Evolutionary conservation across 2,888 invertebrate species (phyloP), one percentile per base, ranked within the genome.

Genomic region (Synanthedon vespiformis): DNA sequence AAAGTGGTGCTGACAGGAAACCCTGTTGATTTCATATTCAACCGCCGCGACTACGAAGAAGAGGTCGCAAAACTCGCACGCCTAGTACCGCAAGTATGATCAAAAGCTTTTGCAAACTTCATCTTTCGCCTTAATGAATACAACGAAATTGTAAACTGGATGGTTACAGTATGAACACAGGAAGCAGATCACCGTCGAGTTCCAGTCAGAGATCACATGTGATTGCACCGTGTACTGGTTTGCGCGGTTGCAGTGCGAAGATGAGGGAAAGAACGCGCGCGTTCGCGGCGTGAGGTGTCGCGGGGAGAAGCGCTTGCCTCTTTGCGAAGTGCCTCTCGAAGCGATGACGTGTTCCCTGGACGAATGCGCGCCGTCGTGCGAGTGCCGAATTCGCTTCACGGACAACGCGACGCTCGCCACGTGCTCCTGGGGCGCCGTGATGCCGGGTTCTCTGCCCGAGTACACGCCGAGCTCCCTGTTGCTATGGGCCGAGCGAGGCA

Each of bases 191-290:
- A 16, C 48, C 22, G 18, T 48, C 12, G 18, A 10, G 8, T 16
- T 48, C 48, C 58, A 64, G 51, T n/a, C 52, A 51, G 51, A 13
- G 49, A 57, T 65, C 51, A n/a, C 13, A 50, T 70, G 68, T 61
- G 64, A 67, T 58, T 67, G 68, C 58, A 12, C 5, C 40, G 50
- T 54, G 58, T 67, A 66, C 61, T 62, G 63, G 63, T 53, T 55
- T 54, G 63, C 61, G 58, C 62, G 58, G 40, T 61, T 62, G 47
- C 51, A 57, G 54, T 54, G 53, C 52, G 57, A 22, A 52, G 49
- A 52, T 54, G 49, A 55, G 54, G n/a, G 27, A 52, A 50, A 54
- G 51, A 52, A 55, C 54, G 16, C 22, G 52, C 52, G 40, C 50
- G 51, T 22, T 53, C 54, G 51, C 40, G 13, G 55, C 40, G 13